Percentiles rank a stretch among this genome's conserved stretches.
Evolutionary conservation across 2,888 invertebrate species (phyloP).

Genomic region (Drosophila austrosaltans): DNA sequence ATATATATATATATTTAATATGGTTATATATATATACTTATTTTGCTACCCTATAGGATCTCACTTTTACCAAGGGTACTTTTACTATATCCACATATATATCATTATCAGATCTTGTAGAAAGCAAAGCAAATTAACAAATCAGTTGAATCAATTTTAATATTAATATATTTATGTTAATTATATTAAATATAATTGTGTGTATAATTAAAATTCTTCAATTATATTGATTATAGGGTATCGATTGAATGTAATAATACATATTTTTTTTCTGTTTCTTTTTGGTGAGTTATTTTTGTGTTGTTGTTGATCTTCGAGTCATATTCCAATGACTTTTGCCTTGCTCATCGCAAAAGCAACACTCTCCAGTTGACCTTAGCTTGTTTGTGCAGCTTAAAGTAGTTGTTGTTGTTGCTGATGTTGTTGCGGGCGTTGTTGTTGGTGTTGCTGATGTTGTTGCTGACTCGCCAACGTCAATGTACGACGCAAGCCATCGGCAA

Average conservation of each 20-base stretch:
- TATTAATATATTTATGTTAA: too few relatives aligned
- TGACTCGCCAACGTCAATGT: conserved; percentile 69
- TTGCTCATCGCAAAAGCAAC: conserved; percentile 41
- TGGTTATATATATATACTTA: conserved; percentile 36
- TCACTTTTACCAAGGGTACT: too few relatives aligned
- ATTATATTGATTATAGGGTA: too few relatives aligned
- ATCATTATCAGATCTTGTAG: too few relatives aligned
- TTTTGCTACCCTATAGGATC: conserved; percentile 8
- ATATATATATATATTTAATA: conserved; percentile 36
- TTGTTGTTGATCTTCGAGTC: conserved; percentile 52
- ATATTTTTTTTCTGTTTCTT: conserved; percentile 13
- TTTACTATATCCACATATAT: too few relatives aligned
- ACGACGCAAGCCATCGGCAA: conserved; percentile 53
- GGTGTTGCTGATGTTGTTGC: conserved; percentile 37
- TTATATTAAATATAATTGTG: too few relatives aligned
- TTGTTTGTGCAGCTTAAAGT: conserved; percentile 42
- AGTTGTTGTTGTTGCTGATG: conserved; percentile 20
- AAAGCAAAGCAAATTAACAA: too few relatives aligned
- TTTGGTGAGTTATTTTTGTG: conserved; percentile 38
- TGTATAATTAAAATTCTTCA: too few relatives aligned
- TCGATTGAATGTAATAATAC: conserved; percentile 27
- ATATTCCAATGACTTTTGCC: conserved; percentile 46
- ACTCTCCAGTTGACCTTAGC: conserved; percentile 63
- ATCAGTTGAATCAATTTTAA: too few relatives aligned
- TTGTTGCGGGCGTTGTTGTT: conserved; percentile 8